These are phyloP conservation scores for Sarcophaga carnaria DNA, from an alignment of 2,888 invertebrate genomes.

Conservation along the genomic window DNA sequence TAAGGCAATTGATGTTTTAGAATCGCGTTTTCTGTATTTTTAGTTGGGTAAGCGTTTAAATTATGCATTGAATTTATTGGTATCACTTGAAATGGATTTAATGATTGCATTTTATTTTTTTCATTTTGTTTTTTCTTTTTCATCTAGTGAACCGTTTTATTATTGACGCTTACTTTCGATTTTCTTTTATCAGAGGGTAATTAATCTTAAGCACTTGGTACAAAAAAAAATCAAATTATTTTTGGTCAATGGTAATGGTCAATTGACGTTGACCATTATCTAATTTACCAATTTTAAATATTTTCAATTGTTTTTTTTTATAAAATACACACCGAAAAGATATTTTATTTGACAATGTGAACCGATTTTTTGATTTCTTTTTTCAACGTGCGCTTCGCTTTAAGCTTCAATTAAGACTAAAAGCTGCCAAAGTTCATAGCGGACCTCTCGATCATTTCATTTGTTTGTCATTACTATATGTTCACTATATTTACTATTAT, in stretches of 20 bases:
- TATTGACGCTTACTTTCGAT: neutral
- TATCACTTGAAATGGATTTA: neutral
- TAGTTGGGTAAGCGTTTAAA: neutral
- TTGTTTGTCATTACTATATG: conserved; percentile 58
- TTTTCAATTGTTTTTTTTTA: neutral
- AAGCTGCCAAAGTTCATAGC: conserved; percentile 58
- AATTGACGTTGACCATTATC: conserved; percentile 34
- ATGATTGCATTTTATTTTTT: neutral
- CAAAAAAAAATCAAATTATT: neutral
- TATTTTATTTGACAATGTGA: neutral
- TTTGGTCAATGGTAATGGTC: neutral
- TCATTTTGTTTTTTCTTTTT: neutral
- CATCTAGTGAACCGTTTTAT: neutral
- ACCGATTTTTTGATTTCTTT: conserved; percentile 27
- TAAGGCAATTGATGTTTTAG: neutral
- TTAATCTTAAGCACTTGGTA: conserved; percentile 38
- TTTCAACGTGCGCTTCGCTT: conserved; percentile 70
- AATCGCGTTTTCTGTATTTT: neutral
- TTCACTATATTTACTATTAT: conserved; percentile 3
- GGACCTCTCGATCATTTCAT: conserved; percentile 46
- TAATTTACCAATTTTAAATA: neutral
- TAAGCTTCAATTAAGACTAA: conserved; percentile 71
- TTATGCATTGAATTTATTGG: conserved; percentile 6
- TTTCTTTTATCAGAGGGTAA: neutral
- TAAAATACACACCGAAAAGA: conserved; percentile 16